Conservation (phyloP, 2,113 vertebrate species). For the Amia ocellicauda region DNA sequence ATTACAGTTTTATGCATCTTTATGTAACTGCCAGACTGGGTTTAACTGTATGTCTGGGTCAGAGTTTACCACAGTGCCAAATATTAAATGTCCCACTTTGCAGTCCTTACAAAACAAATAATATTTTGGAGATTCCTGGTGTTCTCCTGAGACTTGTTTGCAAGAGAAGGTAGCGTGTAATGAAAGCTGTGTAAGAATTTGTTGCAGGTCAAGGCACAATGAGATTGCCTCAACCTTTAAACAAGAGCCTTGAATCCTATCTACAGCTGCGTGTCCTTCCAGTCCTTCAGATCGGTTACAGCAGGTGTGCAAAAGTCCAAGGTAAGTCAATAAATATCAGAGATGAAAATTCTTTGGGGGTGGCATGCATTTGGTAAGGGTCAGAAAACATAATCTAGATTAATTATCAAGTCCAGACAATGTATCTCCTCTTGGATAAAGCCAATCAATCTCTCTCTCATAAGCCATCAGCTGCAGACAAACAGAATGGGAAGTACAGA, state of each 20-base stretch:
- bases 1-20: too few species aligned
- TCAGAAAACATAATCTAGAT: not conserved
- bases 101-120: not conserved
- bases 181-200: not conserved
- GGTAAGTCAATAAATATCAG: constrained; percentile 10
- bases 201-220: constrained; percentile 6
- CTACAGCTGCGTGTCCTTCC: not conserved
- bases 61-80: not conserved
- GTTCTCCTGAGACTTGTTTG: not conserved
- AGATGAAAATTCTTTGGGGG: not conserved
- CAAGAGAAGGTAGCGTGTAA: not conserved
- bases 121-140: not conserved
- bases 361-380: constrained; percentile 2
- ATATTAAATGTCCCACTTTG: not conserved
- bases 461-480: too few species aligned
- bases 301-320: not conserved
- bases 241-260: not conserved
- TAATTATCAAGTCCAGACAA: not conserved
- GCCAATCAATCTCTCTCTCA: not conserved
- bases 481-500: not conserved
- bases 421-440: not conserved
- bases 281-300: constrained; percentile 12
- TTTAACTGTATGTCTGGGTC: not conserved
- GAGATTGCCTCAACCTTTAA: constrained; percentile 12
- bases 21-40: not conserved